Percentiles rank a stretch among this genome's conserved stretches.
Conservation (phyloP, 2,888 invertebrate species). For the Caenorhabditis japonica region DNA sequence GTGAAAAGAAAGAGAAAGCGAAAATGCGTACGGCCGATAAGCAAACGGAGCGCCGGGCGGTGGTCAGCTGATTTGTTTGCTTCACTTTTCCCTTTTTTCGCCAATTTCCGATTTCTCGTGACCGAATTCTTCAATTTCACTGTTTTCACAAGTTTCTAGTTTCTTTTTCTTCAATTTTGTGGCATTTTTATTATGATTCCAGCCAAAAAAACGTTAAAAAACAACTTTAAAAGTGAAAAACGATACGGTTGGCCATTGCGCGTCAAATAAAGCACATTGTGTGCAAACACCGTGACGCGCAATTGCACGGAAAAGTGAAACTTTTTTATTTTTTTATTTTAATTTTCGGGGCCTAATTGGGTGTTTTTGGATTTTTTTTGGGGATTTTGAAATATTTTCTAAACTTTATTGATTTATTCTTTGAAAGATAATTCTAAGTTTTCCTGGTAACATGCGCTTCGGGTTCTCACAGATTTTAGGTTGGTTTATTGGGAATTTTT, state of each 20-base stretch:
- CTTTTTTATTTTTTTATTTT: slow-evolving; percentile 18
- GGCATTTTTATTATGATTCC: not conserved
- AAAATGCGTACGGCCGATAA: slow-evolving; percentile 44
- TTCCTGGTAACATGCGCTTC: too few relatives aligned
- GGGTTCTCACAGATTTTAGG: too few relatives aligned
- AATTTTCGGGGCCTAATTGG: slow-evolving; percentile 10
- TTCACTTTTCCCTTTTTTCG: slow-evolving; percentile 36
- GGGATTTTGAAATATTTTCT: not conserved
- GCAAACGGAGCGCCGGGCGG: slow-evolving; percentile 32
- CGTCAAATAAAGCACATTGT: slow-evolving; percentile 13
- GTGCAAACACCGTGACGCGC: slow-evolving; percentile 32
- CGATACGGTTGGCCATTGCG: not conserved
- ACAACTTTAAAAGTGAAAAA: too few relatives aligned
- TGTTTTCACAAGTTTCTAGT: not conserved
- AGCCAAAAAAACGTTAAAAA: too few relatives aligned
- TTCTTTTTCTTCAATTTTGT: slow-evolving; percentile 2
- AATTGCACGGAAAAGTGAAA: slow-evolving; percentile 21
- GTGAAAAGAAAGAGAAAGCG: slow-evolving; percentile 46
- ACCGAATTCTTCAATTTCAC: too few relatives aligned
- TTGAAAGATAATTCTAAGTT: too few relatives aligned
- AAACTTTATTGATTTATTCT: not conserved
- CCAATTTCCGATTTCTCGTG: slow-evolving; percentile 31
- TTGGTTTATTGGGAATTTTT: too few relatives aligned
- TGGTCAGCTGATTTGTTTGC: slow-evolving; percentile 56
- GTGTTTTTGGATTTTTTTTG: not conserved